Percentiles rank a stretch among this genome's conserved stretches.
Conservation (phyloP, 2,113 vertebrate genomes). For the Dryoscopus gambensis region DNA sequence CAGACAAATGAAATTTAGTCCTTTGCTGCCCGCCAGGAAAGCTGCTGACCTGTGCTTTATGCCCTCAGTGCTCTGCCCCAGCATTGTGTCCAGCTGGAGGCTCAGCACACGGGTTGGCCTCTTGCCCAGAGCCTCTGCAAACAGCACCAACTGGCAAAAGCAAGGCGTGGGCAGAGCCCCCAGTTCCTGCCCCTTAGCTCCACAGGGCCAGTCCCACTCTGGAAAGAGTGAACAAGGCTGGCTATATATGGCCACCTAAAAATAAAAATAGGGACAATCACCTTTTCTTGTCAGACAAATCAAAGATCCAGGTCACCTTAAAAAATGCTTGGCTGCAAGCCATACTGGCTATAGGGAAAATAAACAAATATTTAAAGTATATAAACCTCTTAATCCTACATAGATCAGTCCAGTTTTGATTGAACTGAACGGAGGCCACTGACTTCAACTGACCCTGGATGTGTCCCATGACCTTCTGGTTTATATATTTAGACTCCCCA, state of each 20-base stretch:
- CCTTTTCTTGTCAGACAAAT: background rate
- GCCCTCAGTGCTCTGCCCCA: background rate
- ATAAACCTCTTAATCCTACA: background rate
- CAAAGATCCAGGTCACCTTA: background rate
- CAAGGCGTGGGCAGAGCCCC: background rate
- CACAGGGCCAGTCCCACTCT: background rate
- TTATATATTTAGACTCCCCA: slow-evolving; percentile 45
- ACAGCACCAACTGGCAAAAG: background rate
- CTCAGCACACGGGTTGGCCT: slow-evolving; percentile 9
- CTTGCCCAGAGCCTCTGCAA: slow-evolving; percentile 21
- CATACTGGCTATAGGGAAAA: background rate
- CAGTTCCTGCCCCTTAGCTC: background rate
- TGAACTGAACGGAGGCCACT: background rate
- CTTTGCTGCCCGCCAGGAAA: slow-evolving; percentile 32
- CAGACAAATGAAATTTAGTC: slow-evolving; percentile 20
- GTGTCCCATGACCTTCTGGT: slow-evolving; percentile 49
- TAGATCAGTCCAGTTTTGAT: background rate
- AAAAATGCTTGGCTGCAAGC: background rate
- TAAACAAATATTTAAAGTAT: background rate
- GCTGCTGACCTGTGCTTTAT: slow-evolving; percentile 48
- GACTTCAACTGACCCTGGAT: background rate
- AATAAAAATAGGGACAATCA: background rate
- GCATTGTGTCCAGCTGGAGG: slow-evolving; percentile 12
- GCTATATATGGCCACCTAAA: slow-evolving; percentile 10
- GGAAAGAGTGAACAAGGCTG: background rate